A percentile compares a stretch with the other conserved stretches of the same genome.
Evolutionary conservation across 1,140 invertebrate species (phyloP).

Genomic region (Zophobas atratus): DNA sequence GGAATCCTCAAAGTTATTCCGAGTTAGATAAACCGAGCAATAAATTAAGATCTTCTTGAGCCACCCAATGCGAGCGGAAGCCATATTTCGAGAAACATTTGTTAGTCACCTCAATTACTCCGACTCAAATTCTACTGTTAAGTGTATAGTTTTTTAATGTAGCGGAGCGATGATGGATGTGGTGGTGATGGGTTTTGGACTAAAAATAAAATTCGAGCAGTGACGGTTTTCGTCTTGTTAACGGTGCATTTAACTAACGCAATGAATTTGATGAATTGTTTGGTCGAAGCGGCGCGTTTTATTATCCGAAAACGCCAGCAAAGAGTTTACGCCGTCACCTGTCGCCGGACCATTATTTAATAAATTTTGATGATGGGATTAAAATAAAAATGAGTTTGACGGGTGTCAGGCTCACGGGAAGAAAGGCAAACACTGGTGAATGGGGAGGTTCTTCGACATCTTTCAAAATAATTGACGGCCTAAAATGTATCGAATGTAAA

Average conservation of each 20-base stretch:
- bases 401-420: no score
- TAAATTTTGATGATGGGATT: constrained; percentile 8
- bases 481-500: no score
- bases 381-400: background rate
- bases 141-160: constrained; percentile 42
- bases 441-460: no score
- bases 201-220: constrained; percentile 38
- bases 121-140: constrained; percentile 27
- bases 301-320: constrained; percentile 38
- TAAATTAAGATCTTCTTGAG: background rate
- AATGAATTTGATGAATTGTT: constrained; percentile 40
- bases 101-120: constrained; percentile 41
- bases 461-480: no score
- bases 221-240: constrained; percentile 35
- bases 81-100: constrained; percentile 33
- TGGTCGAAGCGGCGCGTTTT: constrained; percentile 32
- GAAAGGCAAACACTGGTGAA: no score
- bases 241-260: constrained; percentile 41
- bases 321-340: constrained; percentile 29
- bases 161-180: constrained; percentile 36
- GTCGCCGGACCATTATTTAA: constrained; percentile 31
- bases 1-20: no score
- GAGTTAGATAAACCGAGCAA: no score
- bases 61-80: constrained; percentile 26
- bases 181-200: constrained; percentile 33